A percentile compares a stretch with the other conserved stretches of the same genome.
These are phyloP conservation scores for Heliconius eleuchia DNA, from an alignment of 1,140 invertebrate species.

Conservation along the genomic window DNA sequence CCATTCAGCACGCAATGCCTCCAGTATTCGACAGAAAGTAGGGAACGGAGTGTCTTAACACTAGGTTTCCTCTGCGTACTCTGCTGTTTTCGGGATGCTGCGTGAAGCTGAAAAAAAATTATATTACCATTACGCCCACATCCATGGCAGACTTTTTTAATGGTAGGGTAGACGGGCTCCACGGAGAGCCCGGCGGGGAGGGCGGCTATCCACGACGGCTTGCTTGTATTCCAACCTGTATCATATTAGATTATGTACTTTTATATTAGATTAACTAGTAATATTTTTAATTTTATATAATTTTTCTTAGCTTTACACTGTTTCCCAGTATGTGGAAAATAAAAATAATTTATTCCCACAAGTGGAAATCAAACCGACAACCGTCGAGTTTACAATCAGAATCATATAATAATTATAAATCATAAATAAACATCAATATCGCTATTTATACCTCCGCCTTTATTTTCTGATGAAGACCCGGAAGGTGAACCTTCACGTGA, in stretches of 20 bases:
- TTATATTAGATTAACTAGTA: background rate
- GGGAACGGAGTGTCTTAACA: too few species aligned
- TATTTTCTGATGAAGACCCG: constrained; percentile 69
- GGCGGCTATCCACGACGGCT: constrained; percentile 60
- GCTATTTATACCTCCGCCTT: constrained; percentile 42
- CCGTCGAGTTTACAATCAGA: too few species aligned
- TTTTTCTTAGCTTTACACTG: too few species aligned
- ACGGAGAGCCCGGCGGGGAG: constrained; percentile 72
- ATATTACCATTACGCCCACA: constrained; percentile 73
- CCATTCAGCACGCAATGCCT: too few species aligned
- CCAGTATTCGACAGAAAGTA: too few species aligned
- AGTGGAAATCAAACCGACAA: too few species aligned
- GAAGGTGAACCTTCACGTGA: constrained; percentile 72
- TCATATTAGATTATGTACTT: constrained; percentile 1
- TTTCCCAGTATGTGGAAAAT: too few species aligned
- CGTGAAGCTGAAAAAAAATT: background rate
- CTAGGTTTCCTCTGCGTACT: too few species aligned
- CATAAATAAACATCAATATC: background rate
- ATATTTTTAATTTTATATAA: too few species aligned
- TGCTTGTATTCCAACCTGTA: constrained; percentile 53
- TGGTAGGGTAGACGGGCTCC: constrained; percentile 62
- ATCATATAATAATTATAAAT: too few species aligned
- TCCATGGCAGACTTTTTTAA: constrained; percentile 72
- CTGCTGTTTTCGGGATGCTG: too few species aligned
- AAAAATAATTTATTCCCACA: too few species aligned